Conservation (phyloP, 2,888 invertebrate species). For the Pandemis corylana region DNA sequence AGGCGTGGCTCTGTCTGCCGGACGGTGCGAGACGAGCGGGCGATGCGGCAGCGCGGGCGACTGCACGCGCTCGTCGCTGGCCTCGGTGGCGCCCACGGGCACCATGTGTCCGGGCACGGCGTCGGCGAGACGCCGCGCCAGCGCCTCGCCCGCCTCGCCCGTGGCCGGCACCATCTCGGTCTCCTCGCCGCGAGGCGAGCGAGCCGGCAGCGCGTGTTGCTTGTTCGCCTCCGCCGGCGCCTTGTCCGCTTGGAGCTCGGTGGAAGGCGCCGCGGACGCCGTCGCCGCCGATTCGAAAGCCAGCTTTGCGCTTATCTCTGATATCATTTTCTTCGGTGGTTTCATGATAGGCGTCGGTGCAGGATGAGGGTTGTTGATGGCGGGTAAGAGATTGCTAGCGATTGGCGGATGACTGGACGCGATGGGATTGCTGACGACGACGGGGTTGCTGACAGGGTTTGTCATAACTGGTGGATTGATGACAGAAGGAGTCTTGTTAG, state of each 20-base stretch:
- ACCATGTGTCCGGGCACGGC: constrained; percentile 52
- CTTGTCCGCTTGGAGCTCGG: constrained; percentile 43
- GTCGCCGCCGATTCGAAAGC: constrained; percentile 68
- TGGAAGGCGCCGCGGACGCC: constrained; percentile 45
- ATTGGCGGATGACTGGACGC: neutral
- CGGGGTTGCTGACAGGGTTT: constrained; percentile 37
- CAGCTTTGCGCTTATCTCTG: constrained; percentile 74
- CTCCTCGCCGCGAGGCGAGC: constrained; percentile 43
- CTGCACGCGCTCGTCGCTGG: constrained; percentile 74
- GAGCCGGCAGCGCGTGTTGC: constrained; percentile 41
- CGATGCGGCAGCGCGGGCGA: constrained; percentile 79
- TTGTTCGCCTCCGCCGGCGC: constrained; percentile 47
- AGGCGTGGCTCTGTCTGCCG: constrained; percentile 71
- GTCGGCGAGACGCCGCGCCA: constrained; percentile 42
- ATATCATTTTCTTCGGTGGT: constrained; percentile 78
- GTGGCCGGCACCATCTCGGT: constrained; percentile 46
- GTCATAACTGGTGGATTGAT: constrained; percentile 45
- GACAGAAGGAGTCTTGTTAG: constrained; percentile 7
- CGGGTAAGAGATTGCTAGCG: neutral
- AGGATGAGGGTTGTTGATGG: constrained; percentile 36
- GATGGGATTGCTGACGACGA: constrained; percentile 10
- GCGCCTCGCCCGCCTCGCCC: constrained; percentile 45
- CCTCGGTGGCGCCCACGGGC: constrained; percentile 75
- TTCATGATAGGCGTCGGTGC: constrained; percentile 71
- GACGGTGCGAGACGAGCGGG: constrained; percentile 65